Conservation (phyloP, 2,888 invertebrate genomes). For the Pecten maximus region DNA sequence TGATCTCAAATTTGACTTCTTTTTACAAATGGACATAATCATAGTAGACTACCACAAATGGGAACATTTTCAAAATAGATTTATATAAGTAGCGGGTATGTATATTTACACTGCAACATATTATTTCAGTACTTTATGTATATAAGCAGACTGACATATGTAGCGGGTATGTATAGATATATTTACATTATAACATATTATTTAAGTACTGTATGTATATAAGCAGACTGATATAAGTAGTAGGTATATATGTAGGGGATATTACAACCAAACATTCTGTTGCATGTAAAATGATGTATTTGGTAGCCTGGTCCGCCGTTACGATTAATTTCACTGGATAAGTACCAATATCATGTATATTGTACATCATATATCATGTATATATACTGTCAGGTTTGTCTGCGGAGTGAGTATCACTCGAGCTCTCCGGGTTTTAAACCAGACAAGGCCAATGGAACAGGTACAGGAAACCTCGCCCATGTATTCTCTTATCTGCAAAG, state of each 20-base stretch:
- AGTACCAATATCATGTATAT: neutral
- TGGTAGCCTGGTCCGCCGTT: neutral
- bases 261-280: neutral
- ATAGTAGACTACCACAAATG: too few species aligned
- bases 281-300: neutral
- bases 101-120: too few species aligned
- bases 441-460: neutral
- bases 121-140: too few species aligned
- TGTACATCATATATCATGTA: neutral
- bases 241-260: neutral
- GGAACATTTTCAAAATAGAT: too few species aligned
- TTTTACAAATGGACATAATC: too few species aligned
- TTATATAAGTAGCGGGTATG: too few species aligned
- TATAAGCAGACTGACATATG: too few species aligned
- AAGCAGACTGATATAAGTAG: neutral
- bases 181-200: too few species aligned
- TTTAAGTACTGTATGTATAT: too few species aligned
- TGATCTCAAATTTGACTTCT: too few species aligned
- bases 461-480: neutral
- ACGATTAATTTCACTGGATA: neutral
- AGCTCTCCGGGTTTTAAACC: neutral
- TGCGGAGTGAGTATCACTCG: neutral
- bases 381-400: neutral
- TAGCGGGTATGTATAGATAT: too few species aligned
- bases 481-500: neutral